Base-by-base conservation (phyloP, 2,888 invertebrate species). In the Pecten maximus region DNA sequence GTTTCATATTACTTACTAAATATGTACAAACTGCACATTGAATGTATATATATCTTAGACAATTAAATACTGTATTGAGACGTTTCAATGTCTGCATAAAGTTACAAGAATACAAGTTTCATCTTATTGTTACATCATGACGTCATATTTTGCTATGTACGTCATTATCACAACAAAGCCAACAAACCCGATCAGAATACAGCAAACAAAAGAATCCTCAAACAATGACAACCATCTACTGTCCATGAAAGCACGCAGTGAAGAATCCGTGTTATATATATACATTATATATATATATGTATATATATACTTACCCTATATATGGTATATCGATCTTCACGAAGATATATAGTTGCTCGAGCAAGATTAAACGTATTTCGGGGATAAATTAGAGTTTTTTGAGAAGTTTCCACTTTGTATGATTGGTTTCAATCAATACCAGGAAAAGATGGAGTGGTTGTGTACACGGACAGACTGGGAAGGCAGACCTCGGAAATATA, bases 351-450 rank as follows among this genome's bases (percentile, higher is more conserved):
- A 2, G 60, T 8, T n/a, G 60, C 28, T 60, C 10, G 60, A 6
- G 60, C 60, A n/a, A 60, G 60, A 60, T 60, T 60, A 60, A n/a
- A 60, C 15, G 28, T 60, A 60, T 60, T 60, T 60, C 60, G 60
- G 60, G n/a, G 60, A 60, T 60, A 60, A 60, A 8, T 60, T 60
- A n/a, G 28, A 1, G 60, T 60, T 60, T 60, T 50, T 60, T 60
- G 60, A 60, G 60, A 60, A 60, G 60, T 60, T 60, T n/a, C n/a
- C 60, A 60, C 60, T 60, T 60, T 60, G 28, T 60, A 28, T 60
- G n/a, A 60, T 60, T 60, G 60, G 60, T 60, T 60, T 60, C 1
- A 28, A 60, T 60, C 60, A 28, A 60, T 60, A 60, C 60, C 28
- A 28, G 8, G 28, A 28, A 28, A 28, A 60, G 60, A 60, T 60